A percentile compares a stretch with the other conserved stretches of the same genome.
Conservation (phyloP, 1,140 invertebrate species). For the Stegodyphus dumicola region DNA sequence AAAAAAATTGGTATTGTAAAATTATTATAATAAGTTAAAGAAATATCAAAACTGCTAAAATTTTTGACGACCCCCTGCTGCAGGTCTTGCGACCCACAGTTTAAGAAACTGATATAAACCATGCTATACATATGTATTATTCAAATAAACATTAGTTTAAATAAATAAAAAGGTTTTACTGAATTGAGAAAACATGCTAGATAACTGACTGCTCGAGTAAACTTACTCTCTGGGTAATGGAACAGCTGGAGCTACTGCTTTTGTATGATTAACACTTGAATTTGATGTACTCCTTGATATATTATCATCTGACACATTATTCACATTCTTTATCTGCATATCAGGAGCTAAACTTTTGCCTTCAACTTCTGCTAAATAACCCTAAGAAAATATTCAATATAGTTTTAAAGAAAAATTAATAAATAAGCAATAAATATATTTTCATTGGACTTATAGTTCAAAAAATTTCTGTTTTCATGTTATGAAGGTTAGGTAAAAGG, state of each 20-base stretch:
- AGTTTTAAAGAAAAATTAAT: neutral
- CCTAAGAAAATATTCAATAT: slow-evolving; percentile 1
- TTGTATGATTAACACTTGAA: slow-evolving; percentile 81
- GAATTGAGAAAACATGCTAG: no score
- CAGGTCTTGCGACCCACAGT: no score
- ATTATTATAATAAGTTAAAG: no score
- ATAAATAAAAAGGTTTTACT: no score
- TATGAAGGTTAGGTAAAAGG: no score
- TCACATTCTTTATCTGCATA: slow-evolving; percentile 65
- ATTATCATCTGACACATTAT: slow-evolving; percentile 81
- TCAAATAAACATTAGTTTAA: no score
- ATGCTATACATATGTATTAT: no score
- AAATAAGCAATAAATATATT: neutral
- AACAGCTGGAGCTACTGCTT: slow-evolving; percentile 51
- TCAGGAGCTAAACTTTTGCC: slow-evolving; percentile 28
- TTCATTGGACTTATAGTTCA: neutral
- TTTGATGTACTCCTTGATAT: slow-evolving; percentile 90
- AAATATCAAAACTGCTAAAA: no score
- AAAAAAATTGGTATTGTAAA: no score
- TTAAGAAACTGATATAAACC: no score
- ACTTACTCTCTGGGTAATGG: slow-evolving; percentile 53
- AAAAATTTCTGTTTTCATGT: neutral
- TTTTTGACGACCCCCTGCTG: no score
- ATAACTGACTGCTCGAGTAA: neutral
- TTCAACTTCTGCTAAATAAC: slow-evolving; percentile 42